A percentile compares a stretch with the other conserved stretches of the same genome.
Conservation (phyloP, 2,888 invertebrate species). For the Thecophora atra region DNA sequence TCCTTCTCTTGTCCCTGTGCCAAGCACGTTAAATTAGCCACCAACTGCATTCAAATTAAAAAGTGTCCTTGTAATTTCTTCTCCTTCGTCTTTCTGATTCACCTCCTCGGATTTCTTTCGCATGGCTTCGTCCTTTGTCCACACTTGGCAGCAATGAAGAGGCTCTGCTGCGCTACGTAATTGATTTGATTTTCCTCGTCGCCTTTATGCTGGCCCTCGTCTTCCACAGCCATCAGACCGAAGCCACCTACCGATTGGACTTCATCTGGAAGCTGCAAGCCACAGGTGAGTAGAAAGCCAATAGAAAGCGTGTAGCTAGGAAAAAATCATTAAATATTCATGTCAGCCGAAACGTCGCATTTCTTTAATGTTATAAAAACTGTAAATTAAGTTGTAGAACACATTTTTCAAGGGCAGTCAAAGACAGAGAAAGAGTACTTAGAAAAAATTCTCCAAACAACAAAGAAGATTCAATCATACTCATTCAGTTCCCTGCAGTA, state of each 20-base stretch:
- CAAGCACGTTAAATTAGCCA: constrained; percentile 28
- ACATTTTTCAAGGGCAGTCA: too few relatives aligned
- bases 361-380: too few relatives aligned
- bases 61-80: background rate
- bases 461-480: too few relatives aligned
- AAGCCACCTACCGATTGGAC: constrained; percentile 92
- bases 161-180: constrained; percentile 62
- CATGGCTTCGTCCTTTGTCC: constrained; percentile 5
- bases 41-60: constrained; percentile 47
- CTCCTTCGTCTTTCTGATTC: constrained; percentile 14
- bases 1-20: too few relatives aligned
- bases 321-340: background rate
- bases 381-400: too few relatives aligned
- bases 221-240: constrained; percentile 93
- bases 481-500: too few relatives aligned
- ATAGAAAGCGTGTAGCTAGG: background rate
- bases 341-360: too few relatives aligned
- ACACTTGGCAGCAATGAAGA: constrained; percentile 58
- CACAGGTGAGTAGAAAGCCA: constrained; percentile 73
- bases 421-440: too few relatives aligned
- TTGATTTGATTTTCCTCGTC: constrained; percentile 75
- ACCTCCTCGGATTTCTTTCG: constrained; percentile 17
- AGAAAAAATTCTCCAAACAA: too few relatives aligned
- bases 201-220: constrained; percentile 84
- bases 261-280: constrained; percentile 98